Evolutionary conservation across 1,140 invertebrate genomes (phyloP).

Genomic region (Apis dorsata): DNA sequence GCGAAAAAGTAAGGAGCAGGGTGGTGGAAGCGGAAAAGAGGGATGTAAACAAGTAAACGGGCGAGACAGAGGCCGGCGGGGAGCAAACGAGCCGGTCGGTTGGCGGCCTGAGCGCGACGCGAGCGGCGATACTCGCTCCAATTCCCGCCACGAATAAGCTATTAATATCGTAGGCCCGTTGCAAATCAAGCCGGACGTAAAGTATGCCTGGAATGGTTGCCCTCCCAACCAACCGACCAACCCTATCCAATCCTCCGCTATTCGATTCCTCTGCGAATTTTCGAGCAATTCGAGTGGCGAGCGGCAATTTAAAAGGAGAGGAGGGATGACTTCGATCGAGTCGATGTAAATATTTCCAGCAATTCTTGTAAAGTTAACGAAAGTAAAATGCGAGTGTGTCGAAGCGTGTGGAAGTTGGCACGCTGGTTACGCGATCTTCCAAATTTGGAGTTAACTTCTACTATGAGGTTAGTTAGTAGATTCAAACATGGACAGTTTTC

Average conservation of each 20-base stretch:
- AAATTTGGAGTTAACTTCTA: too few species aligned
- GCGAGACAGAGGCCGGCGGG: conserved; percentile 2
- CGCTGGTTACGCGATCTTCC: too few species aligned
- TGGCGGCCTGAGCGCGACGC: conserved; percentile 18
- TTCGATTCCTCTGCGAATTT: conserved; percentile 9
- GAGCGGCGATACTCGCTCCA: conserved; percentile 58
- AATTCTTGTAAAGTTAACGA: too few species aligned
- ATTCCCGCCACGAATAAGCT: conserved; percentile 69
- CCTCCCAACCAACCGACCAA: conserved; percentile 17
- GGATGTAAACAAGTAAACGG: conserved; percentile 41
- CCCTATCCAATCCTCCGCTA: conserved; percentile 7
- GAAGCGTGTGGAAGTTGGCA: too few species aligned
- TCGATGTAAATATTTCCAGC: too few species aligned
- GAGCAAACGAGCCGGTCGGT: not conserved
- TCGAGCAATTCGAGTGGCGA: not conserved
- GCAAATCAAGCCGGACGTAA: conserved; percentile 70
- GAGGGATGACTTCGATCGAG: too few species aligned
- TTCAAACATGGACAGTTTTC: too few species aligned
- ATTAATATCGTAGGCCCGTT: conserved; percentile 66
- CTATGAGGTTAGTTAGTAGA: too few species aligned
- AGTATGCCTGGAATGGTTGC: conserved; percentile 65
- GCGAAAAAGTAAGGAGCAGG: conserved; percentile 6
- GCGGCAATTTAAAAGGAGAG: not conserved
- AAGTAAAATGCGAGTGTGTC: too few species aligned
- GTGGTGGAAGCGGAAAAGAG: conserved; percentile 1